Evolutionary conservation across 2,113 vertebrate species (phyloP).

Genomic region (Artemisiospiza belli): DNA sequence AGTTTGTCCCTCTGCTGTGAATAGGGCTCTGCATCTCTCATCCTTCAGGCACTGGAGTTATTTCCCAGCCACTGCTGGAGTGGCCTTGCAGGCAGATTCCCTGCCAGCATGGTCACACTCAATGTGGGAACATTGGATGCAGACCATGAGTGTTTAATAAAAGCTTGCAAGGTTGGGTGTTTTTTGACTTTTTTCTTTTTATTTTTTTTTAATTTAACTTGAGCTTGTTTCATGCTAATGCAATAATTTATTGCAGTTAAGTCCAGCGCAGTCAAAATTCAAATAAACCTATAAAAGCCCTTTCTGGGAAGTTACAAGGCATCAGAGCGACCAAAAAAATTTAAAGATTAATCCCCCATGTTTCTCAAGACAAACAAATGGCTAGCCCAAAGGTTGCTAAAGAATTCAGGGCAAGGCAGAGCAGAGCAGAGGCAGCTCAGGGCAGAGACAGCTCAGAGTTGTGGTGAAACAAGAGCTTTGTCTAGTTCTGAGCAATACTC

Average conservation of each 20-base stretch:
- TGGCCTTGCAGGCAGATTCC: background rate
- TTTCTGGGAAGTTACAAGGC: slow-evolving; percentile 37
- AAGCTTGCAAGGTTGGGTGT: background rate
- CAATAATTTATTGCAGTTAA: slow-evolving; percentile 5
- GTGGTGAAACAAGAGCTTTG: background rate
- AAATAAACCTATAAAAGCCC: slow-evolving; percentile 17
- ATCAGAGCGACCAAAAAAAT: background rate
- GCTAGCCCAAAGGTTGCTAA: background rate
- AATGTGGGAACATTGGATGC: background rate
- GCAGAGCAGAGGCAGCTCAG: background rate
- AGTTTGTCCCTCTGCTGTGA: background rate
- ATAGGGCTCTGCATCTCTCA: background rate
- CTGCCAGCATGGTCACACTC: background rate
- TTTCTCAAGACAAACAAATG: slow-evolving; percentile 11
- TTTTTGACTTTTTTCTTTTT: background rate
- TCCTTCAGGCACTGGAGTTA: background rate
- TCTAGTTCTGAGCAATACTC: background rate
- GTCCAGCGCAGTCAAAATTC: background rate
- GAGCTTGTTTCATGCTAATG: background rate
- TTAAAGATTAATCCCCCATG: background rate
- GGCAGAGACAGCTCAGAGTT: background rate
- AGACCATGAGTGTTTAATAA: slow-evolving; percentile 12
- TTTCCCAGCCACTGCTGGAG: background rate
- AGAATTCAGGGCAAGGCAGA: background rate
- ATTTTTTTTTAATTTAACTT: background rate